Base-by-base conservation (phyloP, 2,888 invertebrate genomes). In the Petrophora chlorosata region DNA sequence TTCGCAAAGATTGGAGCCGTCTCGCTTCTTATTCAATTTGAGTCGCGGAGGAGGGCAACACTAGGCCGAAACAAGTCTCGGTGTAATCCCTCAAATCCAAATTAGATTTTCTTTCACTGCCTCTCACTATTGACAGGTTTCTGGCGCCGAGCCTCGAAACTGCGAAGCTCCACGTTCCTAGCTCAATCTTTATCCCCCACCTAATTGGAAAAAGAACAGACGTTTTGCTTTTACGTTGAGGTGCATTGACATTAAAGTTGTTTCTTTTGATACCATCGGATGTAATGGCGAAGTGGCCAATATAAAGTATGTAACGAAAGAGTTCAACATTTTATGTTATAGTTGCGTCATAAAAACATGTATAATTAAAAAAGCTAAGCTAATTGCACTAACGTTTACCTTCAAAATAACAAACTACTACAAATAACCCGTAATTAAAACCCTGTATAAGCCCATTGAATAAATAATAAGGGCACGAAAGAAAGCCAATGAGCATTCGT, bases 61-160 rank as follows among this genome's bases (percentile, higher is more conserved):
- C 82, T 84, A 86, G 88, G 86, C 85, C 85, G 87, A 88, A 87
- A 87, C 86, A 87, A 86, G 83, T 79, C 82, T 70, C 76, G 70
- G 64, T 72, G 88, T 87, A 88, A 89, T 89, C 88, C 84, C 76
- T 86, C 82, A 88, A 88, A 89, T 89, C 89, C 87, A 88, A 89
- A 89, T 88, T 85, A 88, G 88, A 88, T 89, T 89, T 88, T 87
- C 87, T 85, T 87, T 87, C 86, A 86, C 67, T 70, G 76, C 75
- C 75, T 75, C 76, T 71, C 78, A 82, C 84, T 82, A 87, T 86
- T 88, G 84, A 85, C 79, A 71, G 83, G 82, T 74, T 81, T 76
- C 78, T 71, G 71, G 64, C 53, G 53, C 56, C 61, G 59, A 53
- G 52, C 51, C 42, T 38, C 57, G 49, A 36, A 47, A 52, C 53